Base-by-base conservation (phyloP, 2,888 invertebrate species). In the Drosophila helvetica region DNA sequence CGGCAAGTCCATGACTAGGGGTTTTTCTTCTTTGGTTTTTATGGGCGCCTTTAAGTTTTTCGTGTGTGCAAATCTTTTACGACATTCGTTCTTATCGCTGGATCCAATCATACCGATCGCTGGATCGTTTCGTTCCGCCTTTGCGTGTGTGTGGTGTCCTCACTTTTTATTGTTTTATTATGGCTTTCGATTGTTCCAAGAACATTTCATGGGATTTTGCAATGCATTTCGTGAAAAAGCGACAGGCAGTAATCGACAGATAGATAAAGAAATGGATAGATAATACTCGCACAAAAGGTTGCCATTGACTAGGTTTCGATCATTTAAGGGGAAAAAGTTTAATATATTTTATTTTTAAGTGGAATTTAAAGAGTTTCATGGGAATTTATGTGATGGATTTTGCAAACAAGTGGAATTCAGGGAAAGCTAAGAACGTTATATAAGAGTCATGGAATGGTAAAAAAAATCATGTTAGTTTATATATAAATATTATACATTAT, bases 141-240 rank as follows among this genome's bases (percentile, higher is more conserved):
- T 7, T 8, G 27, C 12, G 12, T 33, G 38, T 38, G 38, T 5
- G 15, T n/a, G 38, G 38, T 38, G 38, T 38, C n/a, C 38, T 38
- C 38, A 38, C 15, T 38, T 64, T 59, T 60, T 52, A 52, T 52
- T 53, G 22, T 45, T 55, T 62, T 69, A 60, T 70, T 54, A 54
- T 57, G 38, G 64, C 57, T 71, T 58, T 71, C 57, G 71, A 71
- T 71, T 73, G 65, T 71, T 58, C 74, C 54, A 33, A 74, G 71
- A 73, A 71, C 25, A 52, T 53, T 56, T 48, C 42, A 42, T 52
- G 43, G 46, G 33, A 46, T 53, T 73, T 71, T 38, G 70, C 52
- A 63, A 70, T 52, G 19, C 43, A 52, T 53, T 33, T 27, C 52
- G 33, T 30, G 22, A 22, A 30, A 15, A 38, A 7, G 15, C 38